Conservation (phyloP, 2,888 invertebrate species). For the Daptonema setosum region DNA sequence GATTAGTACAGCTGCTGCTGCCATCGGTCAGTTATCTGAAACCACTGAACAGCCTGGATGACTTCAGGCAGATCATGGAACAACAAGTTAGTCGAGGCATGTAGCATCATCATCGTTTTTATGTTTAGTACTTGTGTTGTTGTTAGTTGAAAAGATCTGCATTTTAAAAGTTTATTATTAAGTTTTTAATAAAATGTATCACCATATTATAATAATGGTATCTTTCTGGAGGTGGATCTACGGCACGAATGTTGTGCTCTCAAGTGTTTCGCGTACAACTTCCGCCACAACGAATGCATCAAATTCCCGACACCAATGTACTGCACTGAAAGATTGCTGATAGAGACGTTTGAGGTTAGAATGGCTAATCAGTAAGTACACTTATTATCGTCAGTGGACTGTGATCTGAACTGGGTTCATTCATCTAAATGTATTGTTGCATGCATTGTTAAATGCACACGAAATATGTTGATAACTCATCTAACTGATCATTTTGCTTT, state of each 20-base stretch:
- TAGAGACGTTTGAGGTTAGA: slow-evolving; percentile 33
- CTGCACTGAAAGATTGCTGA: slow-evolving; percentile 29
- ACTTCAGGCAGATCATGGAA: slow-evolving; percentile 32
- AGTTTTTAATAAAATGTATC: not conserved
- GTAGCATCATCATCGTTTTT: too few relatives aligned
- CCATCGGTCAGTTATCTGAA: slow-evolving; percentile 32
- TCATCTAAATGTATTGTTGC: too few relatives aligned
- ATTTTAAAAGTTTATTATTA: not conserved
- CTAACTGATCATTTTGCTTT: too few relatives aligned
- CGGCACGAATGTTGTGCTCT: slow-evolving; percentile 32
- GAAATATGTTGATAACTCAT: too few relatives aligned
- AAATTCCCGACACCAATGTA: slow-evolving; percentile 32
- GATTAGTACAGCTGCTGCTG: slow-evolving; percentile 8
- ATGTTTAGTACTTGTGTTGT: too few relatives aligned
- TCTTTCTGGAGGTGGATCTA: slow-evolving; percentile 30
- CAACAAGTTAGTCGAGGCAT: slow-evolving; percentile 26
- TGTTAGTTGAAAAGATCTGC: too few relatives aligned
- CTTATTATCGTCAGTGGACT: too few relatives aligned
- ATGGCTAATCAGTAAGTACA: too few relatives aligned
- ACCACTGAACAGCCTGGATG: slow-evolving; percentile 32
- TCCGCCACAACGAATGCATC: slow-evolving; percentile 25
- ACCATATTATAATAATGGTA: too few relatives aligned
- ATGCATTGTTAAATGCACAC: too few relatives aligned
- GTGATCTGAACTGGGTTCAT: too few relatives aligned
- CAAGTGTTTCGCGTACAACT: slow-evolving; percentile 30